These are phyloP conservation scores for Oreortyx pictus DNA, from an alignment of 2,797 vertebrate species.

Conservation along the genomic window DNA sequence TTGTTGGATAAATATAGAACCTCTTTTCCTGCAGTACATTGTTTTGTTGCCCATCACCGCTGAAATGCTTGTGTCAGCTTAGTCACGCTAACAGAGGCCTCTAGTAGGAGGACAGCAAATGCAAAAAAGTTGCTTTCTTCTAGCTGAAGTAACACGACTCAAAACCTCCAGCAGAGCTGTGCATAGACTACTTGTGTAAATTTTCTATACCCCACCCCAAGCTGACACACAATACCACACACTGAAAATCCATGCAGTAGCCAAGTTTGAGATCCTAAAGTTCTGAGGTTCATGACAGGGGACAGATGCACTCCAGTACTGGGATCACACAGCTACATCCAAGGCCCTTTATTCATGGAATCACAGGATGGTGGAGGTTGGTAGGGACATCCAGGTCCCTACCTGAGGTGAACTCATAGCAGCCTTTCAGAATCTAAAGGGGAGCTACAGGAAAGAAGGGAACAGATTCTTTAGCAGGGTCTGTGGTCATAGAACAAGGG, in stretches of 20 bases:
- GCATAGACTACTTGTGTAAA: neutral
- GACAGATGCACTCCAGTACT: neutral
- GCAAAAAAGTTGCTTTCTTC: neutral
- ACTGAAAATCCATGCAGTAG: neutral
- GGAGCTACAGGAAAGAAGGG: too few species aligned
- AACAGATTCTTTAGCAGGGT: too few species aligned
- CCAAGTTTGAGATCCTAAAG: accelerated
- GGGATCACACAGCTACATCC: neutral
- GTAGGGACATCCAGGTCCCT: neutral
- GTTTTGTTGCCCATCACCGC: neutral
- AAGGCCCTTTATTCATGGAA: neutral
- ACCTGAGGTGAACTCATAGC: neutral
- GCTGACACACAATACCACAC: neutral
- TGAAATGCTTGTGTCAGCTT: neutral
- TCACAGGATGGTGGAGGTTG: neutral
- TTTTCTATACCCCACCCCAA: neutral
- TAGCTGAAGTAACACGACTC: neutral
- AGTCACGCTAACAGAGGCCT: neutral
- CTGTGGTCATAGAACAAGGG: too few species aligned
- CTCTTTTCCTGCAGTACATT: neutral
- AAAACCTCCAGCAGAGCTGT: neutral
- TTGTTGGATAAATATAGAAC: neutral
- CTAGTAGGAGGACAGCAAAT: neutral
- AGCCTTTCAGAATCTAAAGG: too few species aligned
- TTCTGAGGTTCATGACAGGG: neutral